Evolutionary conservation across 2,797 vertebrate species (phyloP).

Genomic region (Esox masquinongy): DNA sequence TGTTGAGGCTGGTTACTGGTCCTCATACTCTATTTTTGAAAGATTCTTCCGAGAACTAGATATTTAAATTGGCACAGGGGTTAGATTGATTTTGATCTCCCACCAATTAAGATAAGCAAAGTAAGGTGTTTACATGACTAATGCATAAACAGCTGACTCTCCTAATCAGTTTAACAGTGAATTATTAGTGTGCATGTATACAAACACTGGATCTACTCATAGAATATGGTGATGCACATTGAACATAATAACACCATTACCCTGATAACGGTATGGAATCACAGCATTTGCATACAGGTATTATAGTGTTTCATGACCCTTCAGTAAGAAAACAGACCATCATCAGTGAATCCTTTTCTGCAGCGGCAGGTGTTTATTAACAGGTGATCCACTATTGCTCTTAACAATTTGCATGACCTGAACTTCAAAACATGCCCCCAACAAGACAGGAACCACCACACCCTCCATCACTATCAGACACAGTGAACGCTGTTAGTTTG

Average conservation of each 20-base stretch:
- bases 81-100: no score
- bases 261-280: background rate
- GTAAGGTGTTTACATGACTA: no score
- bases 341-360: background rate
- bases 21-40: no score
- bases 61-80: no score
- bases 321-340: background rate
- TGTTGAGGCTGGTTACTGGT: no score
- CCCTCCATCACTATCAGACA: conserved; percentile 11
- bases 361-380: background rate
- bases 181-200: no score
- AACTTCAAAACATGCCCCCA: conserved; percentile 18
- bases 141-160: no score
- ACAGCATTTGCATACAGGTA: background rate
- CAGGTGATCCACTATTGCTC: background rate
- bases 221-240: background rate
- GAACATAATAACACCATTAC: background rate
- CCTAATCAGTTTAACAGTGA: no score
- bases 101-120: no score
- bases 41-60: no score
- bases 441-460: background rate
- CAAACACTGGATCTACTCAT: background rate
- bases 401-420: conserved; percentile 35
- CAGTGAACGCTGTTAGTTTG: conserved; percentile 31
- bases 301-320: background rate